Base-by-base conservation (phyloP, 2,797 vertebrate species). In the Phoeniculus purpureus region DNA sequence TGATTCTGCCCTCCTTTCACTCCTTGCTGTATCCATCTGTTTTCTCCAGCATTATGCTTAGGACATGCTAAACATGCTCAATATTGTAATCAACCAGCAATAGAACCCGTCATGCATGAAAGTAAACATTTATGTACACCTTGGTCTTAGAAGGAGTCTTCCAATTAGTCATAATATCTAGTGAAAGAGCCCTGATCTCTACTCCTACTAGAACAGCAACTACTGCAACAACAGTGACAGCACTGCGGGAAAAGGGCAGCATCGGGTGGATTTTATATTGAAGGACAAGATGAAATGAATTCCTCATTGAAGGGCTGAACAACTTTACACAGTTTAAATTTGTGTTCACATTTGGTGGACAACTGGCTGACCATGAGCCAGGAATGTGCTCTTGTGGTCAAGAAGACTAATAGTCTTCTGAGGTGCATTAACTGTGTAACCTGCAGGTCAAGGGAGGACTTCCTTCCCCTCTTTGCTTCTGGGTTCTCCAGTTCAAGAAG, bases 221-320 rank as follows among this genome's bases (percentile, higher is more conserved):
- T 7, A 9, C 52, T 3, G 3, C 6, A 3, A 8, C 0, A 11
- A 27, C 17, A 6, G 13, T 0, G 34, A 20, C 26, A 73, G 11
- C 50, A 26, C 25, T 1, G 3, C 81, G 20, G 16, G 51, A 50
- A 43, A 43, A 71, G n/a, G 66, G 7, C 59, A 82, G 9, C 19
- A 16, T 23, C 54, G 5, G 25, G 0, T 34, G 64, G 18, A 4
- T 23, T 62, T 52, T 5, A 1, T 1, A 15, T 0, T 0, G 26
- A 34, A 50, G 64, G 45, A 18, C 5, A 34, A 17, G 10, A 81
- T 13, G 9, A 7, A 15, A 0, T 7, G 19, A 56, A 10, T 50
- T 92, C 67, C 26, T 4, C 8, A 6, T 11, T 21, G 6, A 40
- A 45, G 8, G 6, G 14, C 0, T 25, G n/a, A 68, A 15, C 2